Evolutionary conservation across 2,888 invertebrate species (phyloP), one percentile per base, ranked within the genome.

Genomic region (Suillia variegata): DNA sequence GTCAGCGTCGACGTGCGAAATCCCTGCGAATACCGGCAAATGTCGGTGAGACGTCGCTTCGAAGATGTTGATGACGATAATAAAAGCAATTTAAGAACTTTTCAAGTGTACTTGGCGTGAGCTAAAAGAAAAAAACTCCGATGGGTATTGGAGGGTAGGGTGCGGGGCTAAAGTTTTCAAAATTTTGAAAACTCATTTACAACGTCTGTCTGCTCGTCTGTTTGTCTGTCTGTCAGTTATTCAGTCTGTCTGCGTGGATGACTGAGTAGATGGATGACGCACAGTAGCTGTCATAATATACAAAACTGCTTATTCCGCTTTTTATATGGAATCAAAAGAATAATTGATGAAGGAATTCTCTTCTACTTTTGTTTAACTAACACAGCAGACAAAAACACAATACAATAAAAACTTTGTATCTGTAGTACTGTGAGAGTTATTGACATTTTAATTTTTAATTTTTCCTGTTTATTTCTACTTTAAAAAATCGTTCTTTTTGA

Each of bases 61-160:
- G 12, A 26, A 53, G 34, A 59, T 15, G 45, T 54, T 47, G 60
- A 55, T 47, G 63, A 55, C 60, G 60, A 63, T 65, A 65, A 65
- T 65, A 65, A 65, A 65, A 63, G 62, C 65, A 63, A 65, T 65
- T 63, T 65, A 62, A 65, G 65, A 65, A 65, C 59, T 65, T 65
- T 63, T 45, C 48, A 45, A 45, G 45, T 18, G 45, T 45, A 8
- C 20, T 26, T 38, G 6, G 6, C 17, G 13, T 4, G 45, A 20
- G n/a, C n/a, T n/a, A n/a, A n/a, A n/a, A n/a, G n/a, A n/a, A n/a
- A n/a, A n/a, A n/a, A n/a, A n/a, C n/a, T n/a, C n/a, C n/a, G n/a
- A n/a, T n/a, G n/a, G n/a, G n/a, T n/a, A n/a, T n/a, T n/a, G 18
- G 45, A 45, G n/a, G 38, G 18, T 18, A 20, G 3, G 45, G 45